Evolutionary conservation across 1,140 invertebrate genomes (phyloP).

Genomic region (Leptinotarsa undecemlineata): DNA sequence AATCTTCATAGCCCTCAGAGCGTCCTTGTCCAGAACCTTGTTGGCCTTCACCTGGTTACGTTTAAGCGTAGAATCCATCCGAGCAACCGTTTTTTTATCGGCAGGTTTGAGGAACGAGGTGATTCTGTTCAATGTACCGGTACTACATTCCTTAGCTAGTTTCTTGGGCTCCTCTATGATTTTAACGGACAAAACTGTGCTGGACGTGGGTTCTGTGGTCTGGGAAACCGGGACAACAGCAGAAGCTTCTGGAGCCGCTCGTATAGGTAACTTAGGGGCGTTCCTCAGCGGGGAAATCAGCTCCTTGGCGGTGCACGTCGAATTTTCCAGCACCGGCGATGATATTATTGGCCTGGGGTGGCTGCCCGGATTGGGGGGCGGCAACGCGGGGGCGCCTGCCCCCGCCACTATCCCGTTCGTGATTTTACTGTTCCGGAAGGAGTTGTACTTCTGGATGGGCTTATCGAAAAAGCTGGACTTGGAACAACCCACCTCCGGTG

Average conservation of each 20-base stretch:
- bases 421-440: constrained; percentile 43
- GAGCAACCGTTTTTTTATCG: constrained; percentile 61
- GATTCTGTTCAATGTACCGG: constrained; percentile 70
- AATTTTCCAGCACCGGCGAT: constrained; percentile 76
- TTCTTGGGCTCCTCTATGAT: constrained; percentile 48
- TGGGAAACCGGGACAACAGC: constrained; percentile 45
- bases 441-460: constrained; percentile 43
- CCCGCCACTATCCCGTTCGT: constrained; percentile 53
- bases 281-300: constrained; percentile 61
- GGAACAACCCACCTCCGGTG: constrained; percentile 54
- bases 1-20: constrained; percentile 75
- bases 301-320: constrained; percentile 76
- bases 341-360: constrained; percentile 74
- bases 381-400: constrained; percentile 61
- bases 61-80: constrained; percentile 58
- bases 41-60: constrained; percentile 64
- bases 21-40: constrained; percentile 70
- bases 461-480: constrained; percentile 48
- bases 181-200: constrained; percentile 53
- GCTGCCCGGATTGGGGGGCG: constrained; percentile 62
- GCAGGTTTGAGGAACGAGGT: constrained; percentile 75
- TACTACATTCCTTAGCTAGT: constrained; percentile 52
- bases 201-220: constrained; percentile 56
- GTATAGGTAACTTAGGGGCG: constrained; percentile 60
- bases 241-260: constrained; percentile 62